Percentiles rank a stretch among this genome's conserved stretches.
These are phyloP conservation scores for Matsumurasca onukii DNA, from an alignment of 1,140 invertebrate genomes.

Conservation along the genomic window DNA sequence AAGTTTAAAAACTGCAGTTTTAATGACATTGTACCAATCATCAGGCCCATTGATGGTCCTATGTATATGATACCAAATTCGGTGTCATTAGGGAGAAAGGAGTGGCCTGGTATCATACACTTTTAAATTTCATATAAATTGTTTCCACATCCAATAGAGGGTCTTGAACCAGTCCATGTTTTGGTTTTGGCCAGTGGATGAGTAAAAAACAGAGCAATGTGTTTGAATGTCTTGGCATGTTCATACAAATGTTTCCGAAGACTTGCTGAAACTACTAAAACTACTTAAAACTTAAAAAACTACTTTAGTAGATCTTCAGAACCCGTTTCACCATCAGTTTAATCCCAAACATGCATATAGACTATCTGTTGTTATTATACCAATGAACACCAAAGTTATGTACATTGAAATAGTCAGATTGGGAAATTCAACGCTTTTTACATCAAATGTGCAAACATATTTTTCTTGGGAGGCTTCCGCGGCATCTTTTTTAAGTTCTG, in stretches of 20 bases:
- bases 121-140: slow-evolving; percentile 39
- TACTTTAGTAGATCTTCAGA: slow-evolving; percentile 41
- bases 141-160: slow-evolving; percentile 36
- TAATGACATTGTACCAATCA: slow-evolving; percentile 20
- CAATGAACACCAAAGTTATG: slow-evolving; percentile 40
- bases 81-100: slow-evolving; percentile 33
- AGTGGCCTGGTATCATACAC: slow-evolving; percentile 38
- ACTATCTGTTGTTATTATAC: slow-evolving; percentile 36
- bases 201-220: slow-evolving; percentile 36
- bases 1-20: not conserved
- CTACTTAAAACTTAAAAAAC: slow-evolving; percentile 32
- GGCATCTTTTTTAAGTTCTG: slow-evolving; percentile 36
- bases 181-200: slow-evolving; percentile 26
- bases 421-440: too few relatives aligned
- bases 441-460: slow-evolving; percentile 41
- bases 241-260: slow-evolving; percentile 37
- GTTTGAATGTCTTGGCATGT: slow-evolving; percentile 35
- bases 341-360: slow-evolving; percentile 42
- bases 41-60: not conserved
- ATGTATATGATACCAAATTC: slow-evolving; percentile 34
- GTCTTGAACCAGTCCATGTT: slow-evolving; percentile 33
- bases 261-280: slow-evolving; percentile 40
- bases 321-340: slow-evolving; percentile 40
- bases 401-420: slow-evolving; percentile 40
- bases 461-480: slow-evolving; percentile 31